Conservation (phyloP, 2,888 invertebrate species). For the Cephus nigrinus region DNA sequence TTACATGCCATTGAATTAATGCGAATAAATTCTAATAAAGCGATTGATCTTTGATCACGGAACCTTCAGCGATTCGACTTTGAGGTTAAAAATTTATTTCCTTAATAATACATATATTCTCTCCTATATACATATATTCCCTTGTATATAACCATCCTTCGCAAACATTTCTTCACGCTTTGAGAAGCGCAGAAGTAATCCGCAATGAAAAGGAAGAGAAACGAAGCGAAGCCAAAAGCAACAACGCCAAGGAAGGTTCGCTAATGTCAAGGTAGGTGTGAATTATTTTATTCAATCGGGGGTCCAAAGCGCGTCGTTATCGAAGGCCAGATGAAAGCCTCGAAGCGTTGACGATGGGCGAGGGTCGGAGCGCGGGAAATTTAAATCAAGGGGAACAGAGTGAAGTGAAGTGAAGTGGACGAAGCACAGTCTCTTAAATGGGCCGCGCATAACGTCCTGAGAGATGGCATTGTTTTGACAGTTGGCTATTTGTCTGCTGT, state of each 20-base stretch:
- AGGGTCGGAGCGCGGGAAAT: not conserved
- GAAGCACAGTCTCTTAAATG: constrained; percentile 49
- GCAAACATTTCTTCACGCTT: not conserved
- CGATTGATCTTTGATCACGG: not conserved
- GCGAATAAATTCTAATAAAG: not conserved
- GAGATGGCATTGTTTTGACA: constrained; percentile 61
- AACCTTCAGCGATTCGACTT: not conserved
- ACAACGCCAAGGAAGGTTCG: constrained; percentile 18
- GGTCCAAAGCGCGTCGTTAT: constrained; percentile 25
- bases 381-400: constrained; percentile 7
- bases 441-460: constrained; percentile 55
- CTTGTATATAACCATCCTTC: not conserved
- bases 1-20: not conserved
- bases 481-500: constrained; percentile 36
- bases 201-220: not conserved
- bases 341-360: constrained; percentile 24
- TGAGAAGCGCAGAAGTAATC: not conserved
- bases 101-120: too few species aligned
- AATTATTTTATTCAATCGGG: constrained; percentile 46
- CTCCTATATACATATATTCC: not conserved
- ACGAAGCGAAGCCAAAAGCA: not conserved
- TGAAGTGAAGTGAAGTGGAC: constrained; percentile 30
- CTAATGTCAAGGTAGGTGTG: constrained; percentile 28
- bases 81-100: not conserved
- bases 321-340: constrained; percentile 25